Conservation (phyloP, 2,113 vertebrate species). For the Promerops cafer region DNA sequence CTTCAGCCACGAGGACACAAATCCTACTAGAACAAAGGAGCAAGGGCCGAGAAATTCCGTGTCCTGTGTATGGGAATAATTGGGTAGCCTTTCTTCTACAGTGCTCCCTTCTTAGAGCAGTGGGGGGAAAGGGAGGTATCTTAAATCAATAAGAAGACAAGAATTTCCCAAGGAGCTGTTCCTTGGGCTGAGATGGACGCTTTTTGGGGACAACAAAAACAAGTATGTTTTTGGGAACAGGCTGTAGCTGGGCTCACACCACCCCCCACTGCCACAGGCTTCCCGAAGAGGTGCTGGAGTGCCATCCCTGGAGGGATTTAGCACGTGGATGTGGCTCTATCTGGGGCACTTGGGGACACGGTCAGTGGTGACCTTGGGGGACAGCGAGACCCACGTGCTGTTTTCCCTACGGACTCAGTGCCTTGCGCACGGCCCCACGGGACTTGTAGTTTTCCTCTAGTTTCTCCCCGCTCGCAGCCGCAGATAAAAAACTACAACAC, state of each 20-base stretch:
- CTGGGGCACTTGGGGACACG: background rate
- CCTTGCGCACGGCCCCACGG: background rate
- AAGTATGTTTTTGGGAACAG: rapidly evolving
- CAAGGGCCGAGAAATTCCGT: background rate
- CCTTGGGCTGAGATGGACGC: background rate
- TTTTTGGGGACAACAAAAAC: background rate
- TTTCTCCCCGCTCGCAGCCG: rapidly evolving
- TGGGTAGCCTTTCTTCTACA: background rate
- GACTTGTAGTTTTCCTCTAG: background rate
- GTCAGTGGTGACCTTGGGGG: rapidly evolving
- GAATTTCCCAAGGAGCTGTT: background rate
- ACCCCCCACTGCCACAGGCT: background rate
- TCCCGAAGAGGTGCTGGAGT: background rate
- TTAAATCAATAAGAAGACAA: no score
- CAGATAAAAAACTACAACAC: background rate
- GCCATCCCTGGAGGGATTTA: background rate
- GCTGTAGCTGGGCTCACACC: background rate
- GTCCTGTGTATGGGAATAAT: background rate
- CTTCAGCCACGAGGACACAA: background rate
- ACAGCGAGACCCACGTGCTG: rapidly evolving
- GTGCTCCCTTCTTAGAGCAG: background rate
- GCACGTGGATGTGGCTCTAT: rapidly evolving
- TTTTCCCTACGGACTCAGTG: rapidly evolving
- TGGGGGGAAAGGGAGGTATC: rapidly evolving
- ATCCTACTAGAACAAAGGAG: background rate